Conservation (phyloP, 1,140 invertebrate genomes). For the Drosophila punjabiensis region DNA sequence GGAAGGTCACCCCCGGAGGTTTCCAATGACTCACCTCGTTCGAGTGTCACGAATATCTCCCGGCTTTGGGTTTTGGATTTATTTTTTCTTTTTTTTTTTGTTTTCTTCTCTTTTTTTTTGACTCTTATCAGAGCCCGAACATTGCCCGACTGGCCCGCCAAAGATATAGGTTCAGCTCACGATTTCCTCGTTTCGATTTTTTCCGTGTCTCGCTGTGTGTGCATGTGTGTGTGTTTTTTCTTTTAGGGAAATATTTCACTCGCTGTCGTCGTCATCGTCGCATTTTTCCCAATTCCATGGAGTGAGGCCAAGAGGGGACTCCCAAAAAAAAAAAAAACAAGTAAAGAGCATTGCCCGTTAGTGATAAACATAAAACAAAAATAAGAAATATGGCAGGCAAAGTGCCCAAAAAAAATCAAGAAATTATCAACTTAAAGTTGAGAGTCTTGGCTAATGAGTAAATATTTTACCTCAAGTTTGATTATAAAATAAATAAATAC, state of each 20-base stretch:
- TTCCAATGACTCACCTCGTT: slow-evolving; percentile 74
- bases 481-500: neutral
- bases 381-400: slow-evolving; percentile 8
- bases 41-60: slow-evolving; percentile 56
- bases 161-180: slow-evolving; percentile 39
- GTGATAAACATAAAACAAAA: slow-evolving; percentile 25
- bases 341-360: slow-evolving; percentile 17
- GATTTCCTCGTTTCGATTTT: slow-evolving; percentile 26
- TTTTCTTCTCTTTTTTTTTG: slow-evolving; percentile 11
- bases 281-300: slow-evolving; percentile 8
- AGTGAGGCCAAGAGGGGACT: slow-evolving; percentile 1
- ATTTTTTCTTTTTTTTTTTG: slow-evolving; percentile 5
- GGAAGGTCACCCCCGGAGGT: slow-evolving; percentile 39
- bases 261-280: slow-evolving; percentile 18
- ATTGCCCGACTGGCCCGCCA: slow-evolving; percentile 40
- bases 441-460: neutral
- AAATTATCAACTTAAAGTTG: neutral
- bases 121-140: slow-evolving; percentile 34
- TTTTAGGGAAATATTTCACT: slow-evolving; percentile 47
- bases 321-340: neutral
- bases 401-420: neutral
- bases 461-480: neutral
- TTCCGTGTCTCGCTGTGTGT: neutral
- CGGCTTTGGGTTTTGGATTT: slow-evolving; percentile 31
- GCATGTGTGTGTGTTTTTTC: slow-evolving; percentile 19